Evolutionary conservation across 2,888 invertebrate species (phyloP).

Genomic region (Colletes collaris): DNA sequence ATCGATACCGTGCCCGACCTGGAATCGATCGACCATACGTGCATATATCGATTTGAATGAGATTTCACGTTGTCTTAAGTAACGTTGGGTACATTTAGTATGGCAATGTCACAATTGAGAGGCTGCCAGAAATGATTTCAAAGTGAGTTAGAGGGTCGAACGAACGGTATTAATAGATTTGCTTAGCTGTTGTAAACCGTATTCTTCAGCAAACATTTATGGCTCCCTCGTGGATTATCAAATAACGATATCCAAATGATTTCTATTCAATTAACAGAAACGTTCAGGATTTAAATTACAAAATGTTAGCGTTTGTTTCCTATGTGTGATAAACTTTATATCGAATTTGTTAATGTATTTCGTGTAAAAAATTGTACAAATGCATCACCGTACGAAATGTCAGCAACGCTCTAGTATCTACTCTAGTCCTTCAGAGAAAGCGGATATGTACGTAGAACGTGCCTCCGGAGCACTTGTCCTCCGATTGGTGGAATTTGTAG

Average conservation of each 20-base stretch:
- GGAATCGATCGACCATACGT: neutral
- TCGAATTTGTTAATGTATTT: neutral
- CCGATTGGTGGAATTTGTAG: conserved; percentile 61
- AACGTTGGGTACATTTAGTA: conserved; percentile 44
- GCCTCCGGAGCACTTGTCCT: conserved; percentile 45
- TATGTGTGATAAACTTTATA: neutral
- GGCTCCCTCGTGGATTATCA: conserved; percentile 6
- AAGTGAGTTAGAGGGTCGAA: conserved; percentile 70
- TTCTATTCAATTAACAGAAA: too few species aligned
- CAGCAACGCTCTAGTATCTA: neutral
- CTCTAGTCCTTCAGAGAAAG: conserved; percentile 47
- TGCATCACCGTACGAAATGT: conserved; percentile 21
- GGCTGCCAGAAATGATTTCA: conserved; percentile 67
- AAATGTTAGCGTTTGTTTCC: too few species aligned
- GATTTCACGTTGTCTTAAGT: conserved; percentile 41
- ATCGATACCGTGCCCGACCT: neutral
- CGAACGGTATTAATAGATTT: conserved; percentile 68
- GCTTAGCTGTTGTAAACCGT: conserved; percentile 41
- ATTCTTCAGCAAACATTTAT: conserved; percentile 33
- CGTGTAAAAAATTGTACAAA: neutral
- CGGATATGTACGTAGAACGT: conserved; percentile 48
- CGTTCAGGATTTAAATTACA: too few species aligned
- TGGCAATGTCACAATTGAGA: conserved; percentile 67
- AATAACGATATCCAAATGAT: neutral
- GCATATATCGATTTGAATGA: conserved; percentile 19